These are phyloP conservation scores for Lamproptera curius DNA, from an alignment of 2,888 invertebrate genomes.

Conservation along the genomic window DNA sequence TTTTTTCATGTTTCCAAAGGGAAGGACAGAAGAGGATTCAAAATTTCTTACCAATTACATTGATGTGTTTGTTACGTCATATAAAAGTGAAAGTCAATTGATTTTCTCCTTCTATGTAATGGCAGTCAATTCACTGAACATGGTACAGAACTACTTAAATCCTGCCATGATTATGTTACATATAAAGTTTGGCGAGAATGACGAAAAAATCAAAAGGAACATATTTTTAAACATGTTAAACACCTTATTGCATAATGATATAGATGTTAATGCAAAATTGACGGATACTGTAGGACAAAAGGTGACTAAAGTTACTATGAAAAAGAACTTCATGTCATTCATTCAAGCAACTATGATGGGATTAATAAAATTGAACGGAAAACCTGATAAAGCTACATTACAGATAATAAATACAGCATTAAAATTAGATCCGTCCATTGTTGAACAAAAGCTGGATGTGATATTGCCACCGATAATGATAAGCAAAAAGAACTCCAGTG, in stretches of 20 bases:
- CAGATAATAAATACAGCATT: constrained; percentile 57
- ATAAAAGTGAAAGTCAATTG: constrained; percentile 53
- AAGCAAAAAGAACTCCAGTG: constrained; percentile 44
- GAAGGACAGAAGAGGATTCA: constrained; percentile 39
- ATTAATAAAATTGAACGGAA: constrained; percentile 57
- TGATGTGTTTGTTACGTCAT: constrained; percentile 57
- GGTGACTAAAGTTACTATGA: constrained; percentile 55
- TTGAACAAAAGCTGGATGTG: constrained; percentile 56
- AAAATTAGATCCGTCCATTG: constrained; percentile 58
- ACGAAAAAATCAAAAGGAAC: constrained; percentile 51
- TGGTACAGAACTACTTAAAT: constrained; percentile 56
- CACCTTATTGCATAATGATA: constrained; percentile 50
- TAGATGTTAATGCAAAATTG: constrained; percentile 57
- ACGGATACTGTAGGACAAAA: constrained; percentile 61
- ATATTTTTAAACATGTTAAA: constrained; percentile 61
- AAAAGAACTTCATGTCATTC: constrained; percentile 58
- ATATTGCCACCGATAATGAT: constrained; percentile 62
- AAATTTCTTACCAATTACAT: constrained; percentile 58
- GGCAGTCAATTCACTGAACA: constrained; percentile 46
- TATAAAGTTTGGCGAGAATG: constrained; percentile 45
- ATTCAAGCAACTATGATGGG: constrained; percentile 59
- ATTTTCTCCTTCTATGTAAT: constrained; percentile 66
- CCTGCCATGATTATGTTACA: constrained; percentile 50
- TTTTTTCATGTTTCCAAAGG: constrained; percentile 56
- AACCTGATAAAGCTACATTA: constrained; percentile 53